Conservation (phyloP, 2,113 vertebrate species). For the Gnathonemus echidnorhynchus region DNA sequence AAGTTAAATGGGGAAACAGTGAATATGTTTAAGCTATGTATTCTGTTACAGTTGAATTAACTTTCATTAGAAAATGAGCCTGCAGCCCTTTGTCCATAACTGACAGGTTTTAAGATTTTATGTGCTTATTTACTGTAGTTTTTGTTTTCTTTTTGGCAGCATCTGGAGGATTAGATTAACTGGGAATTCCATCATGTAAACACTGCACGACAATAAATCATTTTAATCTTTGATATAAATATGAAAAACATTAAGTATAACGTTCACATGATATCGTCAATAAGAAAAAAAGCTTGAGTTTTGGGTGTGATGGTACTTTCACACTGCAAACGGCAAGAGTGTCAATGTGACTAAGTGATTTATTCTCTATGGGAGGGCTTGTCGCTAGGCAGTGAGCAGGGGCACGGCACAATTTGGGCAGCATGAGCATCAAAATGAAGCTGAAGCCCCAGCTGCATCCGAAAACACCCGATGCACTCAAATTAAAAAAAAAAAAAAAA, state of each 20-base stretch:
- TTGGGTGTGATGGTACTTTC: background rate
- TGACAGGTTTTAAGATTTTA: background rate
- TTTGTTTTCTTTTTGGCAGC: background rate
- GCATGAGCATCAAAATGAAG: too few species aligned
- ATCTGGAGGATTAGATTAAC: background rate
- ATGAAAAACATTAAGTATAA: background rate
- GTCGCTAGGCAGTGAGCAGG: too few species aligned
- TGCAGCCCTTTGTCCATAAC: background rate
- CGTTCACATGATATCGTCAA: background rate
- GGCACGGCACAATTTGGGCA: too few species aligned
- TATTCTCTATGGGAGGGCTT: too few species aligned
- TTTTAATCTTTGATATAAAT: background rate
- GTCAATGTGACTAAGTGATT: too few species aligned
- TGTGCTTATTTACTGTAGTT: background rate
- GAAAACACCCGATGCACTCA: too few species aligned
- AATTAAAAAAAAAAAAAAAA: too few species aligned
- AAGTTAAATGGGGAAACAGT: background rate
- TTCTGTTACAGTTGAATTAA: background rate
- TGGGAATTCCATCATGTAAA: background rate
- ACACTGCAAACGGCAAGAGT: too few species aligned
- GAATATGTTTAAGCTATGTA: background rate
- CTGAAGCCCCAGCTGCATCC: too few species aligned
- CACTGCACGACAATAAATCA: background rate
- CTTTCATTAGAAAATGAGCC: background rate
- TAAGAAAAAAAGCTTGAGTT: background rate